phyloP scores from a whole-genome alignment of 2,888 invertebrate genomes.

The Brachypterus glaber region DNA sequence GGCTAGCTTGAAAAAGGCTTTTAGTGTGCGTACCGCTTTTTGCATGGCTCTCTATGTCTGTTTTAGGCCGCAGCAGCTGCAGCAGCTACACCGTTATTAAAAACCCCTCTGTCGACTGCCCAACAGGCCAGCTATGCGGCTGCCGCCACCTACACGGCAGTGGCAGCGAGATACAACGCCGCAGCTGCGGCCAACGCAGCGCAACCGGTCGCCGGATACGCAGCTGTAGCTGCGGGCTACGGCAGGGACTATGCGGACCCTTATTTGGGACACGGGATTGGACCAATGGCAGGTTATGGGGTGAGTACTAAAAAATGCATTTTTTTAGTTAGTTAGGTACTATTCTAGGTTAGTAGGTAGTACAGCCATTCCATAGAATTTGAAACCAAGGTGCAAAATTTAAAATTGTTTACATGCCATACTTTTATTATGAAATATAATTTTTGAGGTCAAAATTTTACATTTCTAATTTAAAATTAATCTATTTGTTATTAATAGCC shows the following conservation, averaged over 20 bases:
- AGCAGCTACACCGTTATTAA: constrained; percentile 69
- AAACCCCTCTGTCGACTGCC: constrained; percentile 73
- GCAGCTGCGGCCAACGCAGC: constrained; percentile 66
- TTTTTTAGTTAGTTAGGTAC: constrained; percentile 13
- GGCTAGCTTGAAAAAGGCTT: too few species aligned
- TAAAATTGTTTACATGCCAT: too few species aligned
- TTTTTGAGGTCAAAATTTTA: too few species aligned
- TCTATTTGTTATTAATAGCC: too few species aligned
- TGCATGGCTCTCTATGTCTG: constrained; percentile 35
- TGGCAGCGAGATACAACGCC: constrained; percentile 75
- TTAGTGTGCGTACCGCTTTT: constrained; percentile 39
- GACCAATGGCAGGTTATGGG: constrained; percentile 94
- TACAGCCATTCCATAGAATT: too few species aligned
- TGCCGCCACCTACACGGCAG: constrained; percentile 77
- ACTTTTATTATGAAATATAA: too few species aligned
- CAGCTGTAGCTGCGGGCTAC: constrained; percentile 65
- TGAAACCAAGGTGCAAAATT: too few species aligned
- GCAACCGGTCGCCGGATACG: constrained; percentile 64
- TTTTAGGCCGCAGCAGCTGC: constrained; percentile 54
- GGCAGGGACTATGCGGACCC: constrained; percentile 89
- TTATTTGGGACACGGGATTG: constrained; percentile 90
- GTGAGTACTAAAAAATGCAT: constrained; percentile 50
- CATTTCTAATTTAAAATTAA: too few species aligned
- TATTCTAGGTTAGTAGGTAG: too few species aligned
- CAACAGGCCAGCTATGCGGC: constrained; percentile 79